Base-by-base conservation (phyloP, 64 coral and sea anemone genomes). In the Actinia tenebrosa region DNA sequence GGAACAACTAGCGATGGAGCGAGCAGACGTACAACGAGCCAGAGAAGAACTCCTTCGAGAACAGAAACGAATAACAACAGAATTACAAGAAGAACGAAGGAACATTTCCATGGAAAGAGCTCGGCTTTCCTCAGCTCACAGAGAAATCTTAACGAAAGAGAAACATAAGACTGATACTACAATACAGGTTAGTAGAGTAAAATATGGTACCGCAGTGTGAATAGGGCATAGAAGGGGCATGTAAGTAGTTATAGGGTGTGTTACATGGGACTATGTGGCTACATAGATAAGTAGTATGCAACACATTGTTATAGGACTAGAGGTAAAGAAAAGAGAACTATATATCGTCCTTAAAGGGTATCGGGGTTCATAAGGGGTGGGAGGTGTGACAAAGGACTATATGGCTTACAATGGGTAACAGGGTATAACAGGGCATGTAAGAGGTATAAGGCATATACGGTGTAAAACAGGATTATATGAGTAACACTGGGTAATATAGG, bases 31-130 rank as follows among this genome's bases (percentile, higher is more conserved):
- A 66, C 93, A 95, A 78, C 81, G 90, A 22, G 88, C 93, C 19
- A 89, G 90, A 44, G 97, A 99, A 52, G 97, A 99, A 64, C 89
- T 99, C 23, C 62, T 99, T 22, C 86, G 84, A 53, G 93, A 99
- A 42, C 97, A 99, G 83, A 92, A 89, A 60, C 86, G 84, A 27
- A 79, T 92, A 55, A 92, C 94, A 52, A 84, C 83, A 61, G 89
- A 99, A 43, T 64, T 95, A 43, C 93, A 99, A 50, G 93, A 95
- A 78, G 97, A 99, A 62, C 86, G 93, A 78, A 89, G 89, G 59
- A 59, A 88, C 72, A 82, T 99, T 46, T 88, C 97, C 30, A 82
- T 92, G 71, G 97, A 99, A 80, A 87, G 97, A 86, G 93, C 97
- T 79, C 93, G 95, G 45, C 86, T 99, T 44, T 87, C 93, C 22